Percentiles rank a stretch among this genome's conserved stretches.
Conservation (phyloP, 1,140 invertebrate species). For the Pteromalus puparum region DNA sequence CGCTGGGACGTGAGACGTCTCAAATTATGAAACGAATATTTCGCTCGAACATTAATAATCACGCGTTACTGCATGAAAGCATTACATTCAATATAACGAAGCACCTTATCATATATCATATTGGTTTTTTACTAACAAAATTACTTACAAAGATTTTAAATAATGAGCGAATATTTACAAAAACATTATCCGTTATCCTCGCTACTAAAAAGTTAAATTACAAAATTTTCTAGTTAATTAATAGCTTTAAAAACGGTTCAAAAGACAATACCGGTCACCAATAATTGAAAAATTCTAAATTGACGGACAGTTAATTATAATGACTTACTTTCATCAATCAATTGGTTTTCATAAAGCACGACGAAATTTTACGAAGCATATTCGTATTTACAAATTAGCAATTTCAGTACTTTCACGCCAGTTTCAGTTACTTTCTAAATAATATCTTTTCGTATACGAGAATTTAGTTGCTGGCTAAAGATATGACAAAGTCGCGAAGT, state of each 20-base stretch:
- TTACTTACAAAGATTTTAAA: constrained; percentile 43
- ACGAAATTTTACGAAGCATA: background rate
- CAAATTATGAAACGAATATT: constrained; percentile 36
- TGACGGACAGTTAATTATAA: background rate
- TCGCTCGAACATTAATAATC: constrained; percentile 14
- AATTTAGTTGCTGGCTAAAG: constrained; percentile 17
- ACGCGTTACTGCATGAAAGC: background rate
- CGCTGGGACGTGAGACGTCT: constrained; percentile 1
- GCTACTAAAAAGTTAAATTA: constrained; percentile 18
- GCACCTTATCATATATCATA: constrained; percentile 19
- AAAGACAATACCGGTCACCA: constrained; percentile 19
- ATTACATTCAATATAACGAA: constrained; percentile 34
- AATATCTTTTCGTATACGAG: background rate
- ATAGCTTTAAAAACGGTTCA: constrained; percentile 17
- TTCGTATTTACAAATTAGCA: constrained; percentile 24
- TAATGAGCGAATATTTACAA: constrained; percentile 47
- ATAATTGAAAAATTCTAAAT: background rate
- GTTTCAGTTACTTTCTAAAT: background rate
- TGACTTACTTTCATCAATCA: background rate
- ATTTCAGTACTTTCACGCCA: constrained; percentile 23
- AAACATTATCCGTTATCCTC: constrained; percentile 4
- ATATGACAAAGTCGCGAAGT: background rate
- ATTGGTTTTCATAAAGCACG: background rate
- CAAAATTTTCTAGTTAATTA: constrained; percentile 38
- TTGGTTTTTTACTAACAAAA: constrained; percentile 40